Percentiles rank a stretch among this genome's conserved stretches.
These are phyloP conservation scores for Uropetala carovei DNA, from an alignment of 2,888 invertebrate species.

Conservation along the genomic window DNA sequence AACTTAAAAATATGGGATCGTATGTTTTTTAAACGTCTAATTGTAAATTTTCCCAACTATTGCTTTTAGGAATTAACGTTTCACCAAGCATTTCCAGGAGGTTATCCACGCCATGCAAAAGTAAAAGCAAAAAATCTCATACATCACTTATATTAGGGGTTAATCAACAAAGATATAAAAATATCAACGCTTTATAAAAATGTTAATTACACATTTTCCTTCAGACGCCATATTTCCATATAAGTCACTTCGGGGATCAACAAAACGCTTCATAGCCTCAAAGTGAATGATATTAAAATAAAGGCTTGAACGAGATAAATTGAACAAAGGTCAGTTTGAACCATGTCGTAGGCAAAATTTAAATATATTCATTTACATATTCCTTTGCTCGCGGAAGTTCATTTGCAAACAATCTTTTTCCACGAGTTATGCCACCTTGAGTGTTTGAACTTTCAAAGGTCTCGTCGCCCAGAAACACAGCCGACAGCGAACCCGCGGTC, in stretches of 20 bases:
- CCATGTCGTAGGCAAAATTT: slow-evolving; percentile 7
- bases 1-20: not conserved
- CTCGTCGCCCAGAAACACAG: slow-evolving; percentile 28
- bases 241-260: not conserved
- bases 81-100: not conserved
- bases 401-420: slow-evolving; percentile 35
- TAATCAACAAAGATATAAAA: no score
- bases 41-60: not conserved
- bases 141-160: no score
- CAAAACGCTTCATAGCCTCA: not conserved
- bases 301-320: not conserved
- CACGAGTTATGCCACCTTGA: slow-evolving; percentile 26
- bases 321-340: slow-evolving; percentile 11
- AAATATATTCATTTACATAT: slow-evolving; percentile 51
- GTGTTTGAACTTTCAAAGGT: slow-evolving; percentile 52
- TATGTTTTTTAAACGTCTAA: not conserved
- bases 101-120: not conserved
- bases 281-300: not conserved
- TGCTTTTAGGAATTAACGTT: not conserved
- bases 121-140: no score
- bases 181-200: no score
- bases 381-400: slow-evolving; percentile 39
- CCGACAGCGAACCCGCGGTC: not conserved
- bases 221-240: not conserved
- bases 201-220: no score